Percentiles rank a stretch among this genome's conserved stretches.
phyloP scores from a whole-genome alignment of 2,888 invertebrate species.

The Stenolophus ochropezus region DNA sequence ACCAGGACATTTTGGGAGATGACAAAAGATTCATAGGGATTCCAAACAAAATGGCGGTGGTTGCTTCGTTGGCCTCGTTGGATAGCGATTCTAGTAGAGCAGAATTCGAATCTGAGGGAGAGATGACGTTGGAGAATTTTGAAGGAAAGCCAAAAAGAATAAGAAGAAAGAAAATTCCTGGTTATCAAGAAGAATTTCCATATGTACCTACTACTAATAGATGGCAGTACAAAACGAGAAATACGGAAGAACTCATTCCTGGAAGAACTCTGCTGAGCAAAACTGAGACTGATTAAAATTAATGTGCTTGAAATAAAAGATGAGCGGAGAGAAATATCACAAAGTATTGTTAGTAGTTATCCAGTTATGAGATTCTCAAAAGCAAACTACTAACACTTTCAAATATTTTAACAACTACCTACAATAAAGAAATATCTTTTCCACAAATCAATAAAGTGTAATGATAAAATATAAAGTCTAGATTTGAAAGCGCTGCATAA shows the following conservation, averaged over 20 bases:
- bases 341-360: no score
- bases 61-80: conserved; percentile 75
- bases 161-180: conserved; percentile 18
- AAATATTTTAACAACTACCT: no score
- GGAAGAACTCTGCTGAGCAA: conserved; percentile 70
- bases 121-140: conserved; percentile 21
- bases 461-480: no score
- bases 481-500: no score
- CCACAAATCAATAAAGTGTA: no score
- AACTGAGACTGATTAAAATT: conserved; percentile 10
- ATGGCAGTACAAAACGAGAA: conserved; percentile 74
- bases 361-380: no score
- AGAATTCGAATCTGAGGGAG: conserved; percentile 23
- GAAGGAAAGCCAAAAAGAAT: conserved; percentile 4
- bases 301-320: no score
- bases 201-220: conserved; percentile 75
- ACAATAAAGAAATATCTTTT: no score
- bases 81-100: conserved; percentile 73
- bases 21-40: conserved; percentile 75
- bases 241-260: conserved; percentile 74
- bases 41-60: conserved; percentile 75
- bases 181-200: conserved; percentile 69
- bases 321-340: no score
- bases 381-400: no score
- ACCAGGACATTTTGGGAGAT: conserved; percentile 73